These are phyloP conservation scores for Cataglyphis altisquamis DNA, from an alignment of 2,888 invertebrate species.

Conservation along the genomic window DNA sequence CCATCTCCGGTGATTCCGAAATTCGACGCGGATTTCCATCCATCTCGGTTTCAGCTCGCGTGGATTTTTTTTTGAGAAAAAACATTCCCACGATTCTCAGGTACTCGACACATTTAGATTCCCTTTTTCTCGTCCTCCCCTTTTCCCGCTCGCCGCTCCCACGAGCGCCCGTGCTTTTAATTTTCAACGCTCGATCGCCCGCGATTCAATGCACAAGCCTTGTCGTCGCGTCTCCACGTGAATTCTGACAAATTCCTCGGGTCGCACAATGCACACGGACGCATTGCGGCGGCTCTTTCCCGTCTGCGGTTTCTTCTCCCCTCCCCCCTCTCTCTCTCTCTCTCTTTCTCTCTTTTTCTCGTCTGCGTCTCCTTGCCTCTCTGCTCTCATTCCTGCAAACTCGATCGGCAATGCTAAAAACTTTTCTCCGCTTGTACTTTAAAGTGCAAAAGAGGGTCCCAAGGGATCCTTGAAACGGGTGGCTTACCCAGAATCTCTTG, in stretches of 20 bases:
- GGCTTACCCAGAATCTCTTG: slow-evolving; percentile 2
- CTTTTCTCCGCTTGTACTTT: slow-evolving; percentile 38
- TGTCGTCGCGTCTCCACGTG: slow-evolving; percentile 25
- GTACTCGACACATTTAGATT: slow-evolving; percentile 34
- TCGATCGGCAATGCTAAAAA: slow-evolving; percentile 18
- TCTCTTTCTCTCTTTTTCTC: not conserved
- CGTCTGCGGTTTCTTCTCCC: too few species aligned
- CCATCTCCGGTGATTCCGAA: not conserved
- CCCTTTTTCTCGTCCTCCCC: not conserved
- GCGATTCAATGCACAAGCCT: slow-evolving; percentile 42
- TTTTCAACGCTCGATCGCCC: slow-evolving; percentile 27
- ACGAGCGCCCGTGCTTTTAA: slow-evolving; percentile 1
- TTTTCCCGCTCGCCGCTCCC: not conserved
- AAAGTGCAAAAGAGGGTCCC: slow-evolving; percentile 3
- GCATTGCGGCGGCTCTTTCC: not conserved
- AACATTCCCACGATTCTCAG: slow-evolving; percentile 30
- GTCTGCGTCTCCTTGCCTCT: not conserved
- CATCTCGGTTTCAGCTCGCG: not conserved
- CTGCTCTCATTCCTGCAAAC: not conserved
- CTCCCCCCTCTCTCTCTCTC: not conserved
- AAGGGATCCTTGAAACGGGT: not conserved
- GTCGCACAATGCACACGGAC: slow-evolving; percentile 13
- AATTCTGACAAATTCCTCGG: slow-evolving; percentile 37
- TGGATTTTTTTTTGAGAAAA: not conserved
- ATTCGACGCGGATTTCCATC: slow-evolving; percentile 1